Percentiles rank a stretch among this genome's conserved stretches.
Evolutionary conservation across 2,113 vertebrate genomes (phyloP).

Genomic region (Cacatua alba): DNA sequence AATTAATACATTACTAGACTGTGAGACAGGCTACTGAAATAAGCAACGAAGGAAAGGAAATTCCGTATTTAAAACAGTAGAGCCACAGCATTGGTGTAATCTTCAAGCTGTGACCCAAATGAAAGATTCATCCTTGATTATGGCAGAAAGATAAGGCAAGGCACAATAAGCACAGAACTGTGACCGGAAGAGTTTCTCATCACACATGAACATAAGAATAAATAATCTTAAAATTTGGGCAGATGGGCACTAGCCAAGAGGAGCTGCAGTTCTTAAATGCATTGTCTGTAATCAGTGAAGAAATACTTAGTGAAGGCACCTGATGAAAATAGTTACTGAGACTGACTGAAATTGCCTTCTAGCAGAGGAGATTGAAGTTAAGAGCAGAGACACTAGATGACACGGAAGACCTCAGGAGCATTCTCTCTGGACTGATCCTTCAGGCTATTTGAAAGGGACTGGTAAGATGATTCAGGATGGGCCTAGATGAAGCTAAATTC

Average conservation of each 20-base stretch:
- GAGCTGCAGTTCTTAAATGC: neutral
- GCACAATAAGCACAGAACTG: neutral
- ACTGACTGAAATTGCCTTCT: neutral
- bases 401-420: neutral
- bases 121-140: neutral
- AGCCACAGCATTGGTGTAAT: neutral
- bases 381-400: neutral
- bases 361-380: neutral
- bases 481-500: neutral
- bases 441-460: neutral
- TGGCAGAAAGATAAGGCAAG: neutral
- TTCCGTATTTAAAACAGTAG: neutral
- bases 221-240: neutral
- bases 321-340: neutral
- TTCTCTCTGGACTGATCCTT: neutral
- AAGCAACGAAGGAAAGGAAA: neutral
- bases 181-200: neutral
- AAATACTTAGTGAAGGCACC: neutral
- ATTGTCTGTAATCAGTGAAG: neutral
- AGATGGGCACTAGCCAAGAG: neutral
- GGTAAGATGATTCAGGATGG: neutral
- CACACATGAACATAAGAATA: neutral
- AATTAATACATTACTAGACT: neutral
- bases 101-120: neutral
- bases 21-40: neutral